Evolutionary conservation across 2,797 vertebrate genomes (phyloP), one percentile per base, ranked within the genome.

Genomic region (Peromyscus melanophrys): DNA sequence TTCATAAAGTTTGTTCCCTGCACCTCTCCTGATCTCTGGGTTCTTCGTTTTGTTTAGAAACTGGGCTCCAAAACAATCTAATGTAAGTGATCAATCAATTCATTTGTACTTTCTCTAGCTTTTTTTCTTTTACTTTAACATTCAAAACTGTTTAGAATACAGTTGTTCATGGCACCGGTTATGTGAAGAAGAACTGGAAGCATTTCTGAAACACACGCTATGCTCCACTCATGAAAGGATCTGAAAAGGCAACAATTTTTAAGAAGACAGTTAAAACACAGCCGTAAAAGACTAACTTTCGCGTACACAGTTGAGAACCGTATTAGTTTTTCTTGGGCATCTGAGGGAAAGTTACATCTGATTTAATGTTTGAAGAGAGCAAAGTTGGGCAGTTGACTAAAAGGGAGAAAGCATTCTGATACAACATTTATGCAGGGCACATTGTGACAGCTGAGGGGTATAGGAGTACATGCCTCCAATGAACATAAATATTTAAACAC

Each of bases 281-380:
- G 43, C n/a, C 89, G 59, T 85, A 90, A 71, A 59, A 85, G 71
- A 73, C 52, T 49, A 31, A 67, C 2, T 21, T 89, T 86, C 49
- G 13, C 31, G 63, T 46, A 46, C 27, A 37, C 46, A 67, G 5
- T 25, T 75, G 9, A 93, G 75, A 94, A 92, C 71, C 19, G n/a
- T 12, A 7, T 37, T 87, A 37, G 6, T 89, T 69, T 87, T 49
- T 67, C 65, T 59, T 65, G 71, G 43, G 23, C 11, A 29, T 91
- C 40, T 21, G n/a, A 78, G 61, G 87, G 63, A 73, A 82, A 61
- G 7, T 80, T 61, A 27, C 46, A 25, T 73, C 9, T 40, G 75
- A 93, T 63, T 75, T 87, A 75, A 69, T 63, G 25, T 37, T 91
- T 86, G 5, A 89, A 95, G 71, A 94, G 61, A 49, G 19, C 94